Evolutionary conservation across 2,888 invertebrate species (phyloP).

Genomic region (Zygaena filipendulae): DNA sequence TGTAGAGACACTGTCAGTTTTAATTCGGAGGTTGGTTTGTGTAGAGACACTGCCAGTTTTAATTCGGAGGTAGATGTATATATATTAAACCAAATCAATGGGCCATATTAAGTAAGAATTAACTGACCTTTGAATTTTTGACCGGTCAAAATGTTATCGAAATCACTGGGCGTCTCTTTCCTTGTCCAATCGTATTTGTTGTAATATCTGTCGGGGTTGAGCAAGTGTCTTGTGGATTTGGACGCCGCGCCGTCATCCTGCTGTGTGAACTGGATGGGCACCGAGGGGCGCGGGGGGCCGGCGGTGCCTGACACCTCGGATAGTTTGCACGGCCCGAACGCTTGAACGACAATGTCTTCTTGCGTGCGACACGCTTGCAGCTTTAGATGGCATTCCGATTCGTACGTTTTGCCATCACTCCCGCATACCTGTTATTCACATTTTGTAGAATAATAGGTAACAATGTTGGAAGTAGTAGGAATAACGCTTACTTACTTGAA

Average conservation of each 20-base stretch:
- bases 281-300: slow-evolving; percentile 80
- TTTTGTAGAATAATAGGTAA: slow-evolving; percentile 14
- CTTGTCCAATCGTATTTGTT: slow-evolving; percentile 69
- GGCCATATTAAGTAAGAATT: too few relatives aligned
- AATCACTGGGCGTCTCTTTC: slow-evolving; percentile 63
- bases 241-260: slow-evolving; percentile 81
- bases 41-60: too few relatives aligned
- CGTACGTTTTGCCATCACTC: slow-evolving; percentile 83
- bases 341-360: slow-evolving; percentile 80
- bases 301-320: slow-evolving; percentile 78
- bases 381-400: slow-evolving; percentile 85
- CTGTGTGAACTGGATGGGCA: slow-evolving; percentile 82
- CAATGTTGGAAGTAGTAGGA: too few relatives aligned
- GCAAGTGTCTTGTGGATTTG: slow-evolving; percentile 82
- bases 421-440: slow-evolving; percentile 74
- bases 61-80: too few relatives aligned
- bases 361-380: slow-evolving; percentile 86
- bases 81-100: too few relatives aligned
- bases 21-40: too few relatives aligned
- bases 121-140: slow-evolving; percentile 58
- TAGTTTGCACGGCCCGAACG: slow-evolving; percentile 79
- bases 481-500: too few relatives aligned
- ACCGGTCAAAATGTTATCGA: slow-evolving; percentile 43
- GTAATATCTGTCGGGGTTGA: slow-evolving; percentile 76
- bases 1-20: too few relatives aligned